Evolutionary conservation across 92 coral and sea anemone genomes (phyloP).

Genomic region (Porites rus): DNA sequence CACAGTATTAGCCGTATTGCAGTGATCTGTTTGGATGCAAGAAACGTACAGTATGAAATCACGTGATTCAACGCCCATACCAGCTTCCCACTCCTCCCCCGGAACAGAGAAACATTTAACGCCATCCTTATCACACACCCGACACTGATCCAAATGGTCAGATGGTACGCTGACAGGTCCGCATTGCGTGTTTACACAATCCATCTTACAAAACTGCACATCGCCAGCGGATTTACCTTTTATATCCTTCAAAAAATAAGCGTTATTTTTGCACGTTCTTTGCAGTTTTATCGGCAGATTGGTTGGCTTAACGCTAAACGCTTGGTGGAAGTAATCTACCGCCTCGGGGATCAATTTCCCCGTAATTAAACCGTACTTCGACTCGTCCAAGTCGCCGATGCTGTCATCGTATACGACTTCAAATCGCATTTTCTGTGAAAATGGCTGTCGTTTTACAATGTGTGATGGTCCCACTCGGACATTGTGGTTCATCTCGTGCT

Average conservation of each 20-base stretch:
- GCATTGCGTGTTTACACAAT: slow-evolving; percentile 90
- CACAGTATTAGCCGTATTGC: slow-evolving; percentile 88
- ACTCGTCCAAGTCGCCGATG: slow-evolving; percentile 58
- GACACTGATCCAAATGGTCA: slow-evolving; percentile 89
- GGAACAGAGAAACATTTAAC: slow-evolving; percentile 72
- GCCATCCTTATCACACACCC: slow-evolving; percentile 87
- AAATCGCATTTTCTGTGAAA: slow-evolving; percentile 90
- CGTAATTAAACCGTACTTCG: slow-evolving; percentile 69
- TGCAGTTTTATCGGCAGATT: slow-evolving; percentile 81
- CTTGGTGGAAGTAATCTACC: slow-evolving; percentile 84
- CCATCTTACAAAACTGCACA: slow-evolving; percentile 87
- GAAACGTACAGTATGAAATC: slow-evolving; percentile 97
- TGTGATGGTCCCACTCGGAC: slow-evolving; percentile 85
- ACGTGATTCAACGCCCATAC: slow-evolving; percentile 79
- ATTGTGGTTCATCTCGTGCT: slow-evolving; percentile 92
- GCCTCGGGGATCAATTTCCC: slow-evolving; percentile 94
- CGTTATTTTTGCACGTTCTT: slow-evolving; percentile 88
- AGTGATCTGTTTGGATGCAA: slow-evolving; percentile 90
- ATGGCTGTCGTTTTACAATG: slow-evolving; percentile 63
- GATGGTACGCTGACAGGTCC: slow-evolving; percentile 93
- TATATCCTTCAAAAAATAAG: slow-evolving; percentile 86
- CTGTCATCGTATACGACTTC: slow-evolving; percentile 93
- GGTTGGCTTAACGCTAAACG: slow-evolving; percentile 84
- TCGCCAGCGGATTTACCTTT: slow-evolving; percentile 75
- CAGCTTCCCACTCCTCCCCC: slow-evolving; percentile 75